Evolutionary conservation across 2,888 invertebrate species (phyloP).

Genomic region (Lasioglossum lativentre): DNA sequence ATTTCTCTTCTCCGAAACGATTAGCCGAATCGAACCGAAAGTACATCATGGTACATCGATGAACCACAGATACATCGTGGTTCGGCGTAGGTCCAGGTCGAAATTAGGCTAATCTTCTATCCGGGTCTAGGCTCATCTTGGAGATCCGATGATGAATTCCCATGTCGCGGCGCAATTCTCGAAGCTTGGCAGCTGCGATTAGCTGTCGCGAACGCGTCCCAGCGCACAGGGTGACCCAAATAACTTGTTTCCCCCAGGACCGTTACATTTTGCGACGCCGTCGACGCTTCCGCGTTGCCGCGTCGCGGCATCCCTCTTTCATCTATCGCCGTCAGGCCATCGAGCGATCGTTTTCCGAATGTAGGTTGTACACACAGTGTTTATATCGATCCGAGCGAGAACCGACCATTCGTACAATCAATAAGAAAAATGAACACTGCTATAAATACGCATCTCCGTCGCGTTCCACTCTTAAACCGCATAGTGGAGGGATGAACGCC

Average conservation of each 20-base stretch:
- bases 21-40: not conserved
- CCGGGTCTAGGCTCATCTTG: not conserved
- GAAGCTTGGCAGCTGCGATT: not conserved
- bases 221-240: not conserved
- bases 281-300: not conserved
- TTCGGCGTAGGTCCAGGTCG: not conserved
- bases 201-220: not conserved
- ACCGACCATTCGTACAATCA: slow-evolving; percentile 49
- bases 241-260: not conserved
- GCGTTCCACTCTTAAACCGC: not conserved
- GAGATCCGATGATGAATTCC: not conserved
- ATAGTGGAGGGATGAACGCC: no score
- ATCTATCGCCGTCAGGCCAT: not conserved
- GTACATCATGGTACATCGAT: no score
- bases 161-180: not conserved
- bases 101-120: not conserved
- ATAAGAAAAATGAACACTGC: slow-evolving; percentile 33
- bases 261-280: not conserved
- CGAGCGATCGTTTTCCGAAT: slow-evolving; percentile 35
- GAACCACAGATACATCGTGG: not conserved
- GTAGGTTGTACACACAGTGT: slow-evolving; percentile 59
- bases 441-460: not conserved
- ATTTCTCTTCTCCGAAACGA: not conserved
- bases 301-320: not conserved
- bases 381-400: slow-evolving; percentile 56